Evolutionary conservation across 2,888 invertebrate genomes (phyloP).

Genomic region (Penaeus monodon): DNA sequence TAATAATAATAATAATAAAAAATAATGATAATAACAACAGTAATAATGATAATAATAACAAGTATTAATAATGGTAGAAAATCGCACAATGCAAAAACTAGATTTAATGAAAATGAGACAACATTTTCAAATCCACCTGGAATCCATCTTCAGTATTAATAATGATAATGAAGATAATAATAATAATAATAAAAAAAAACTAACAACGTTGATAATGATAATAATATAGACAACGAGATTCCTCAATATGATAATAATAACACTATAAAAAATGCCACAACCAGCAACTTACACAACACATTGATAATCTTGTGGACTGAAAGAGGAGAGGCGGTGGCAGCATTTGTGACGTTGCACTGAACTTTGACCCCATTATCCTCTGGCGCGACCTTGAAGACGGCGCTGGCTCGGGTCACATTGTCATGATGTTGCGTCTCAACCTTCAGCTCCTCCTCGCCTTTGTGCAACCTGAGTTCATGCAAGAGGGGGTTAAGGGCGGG

Average conservation of each 20-base stretch:
- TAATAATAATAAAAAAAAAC: too few relatives aligned
- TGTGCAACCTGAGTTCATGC: slow-evolving; percentile 26
- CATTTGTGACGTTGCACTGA: slow-evolving; percentile 43
- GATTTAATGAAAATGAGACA: too few relatives aligned
- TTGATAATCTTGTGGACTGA: slow-evolving; percentile 30
- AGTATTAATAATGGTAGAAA: too few relatives aligned
- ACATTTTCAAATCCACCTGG: too few relatives aligned
- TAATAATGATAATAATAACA: too few relatives aligned
- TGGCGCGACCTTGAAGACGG: slow-evolving; percentile 26
- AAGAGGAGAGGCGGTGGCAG: slow-evolving; percentile 44
- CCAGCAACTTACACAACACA: slow-evolving; percentile 33
- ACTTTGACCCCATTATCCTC: slow-evolving; percentile 39
- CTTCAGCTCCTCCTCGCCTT: slow-evolving; percentile 34
- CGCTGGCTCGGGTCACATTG: slow-evolving; percentile 19
- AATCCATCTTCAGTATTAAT: too few relatives aligned
- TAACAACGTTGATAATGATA: too few relatives aligned
- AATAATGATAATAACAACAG: too few relatives aligned
- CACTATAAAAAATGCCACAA: background rate
- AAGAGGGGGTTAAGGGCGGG: background rate
- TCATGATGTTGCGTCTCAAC: slow-evolving; percentile 20
- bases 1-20: too few relatives aligned
- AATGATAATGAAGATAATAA: too few relatives aligned
- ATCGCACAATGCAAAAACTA: too few relatives aligned
- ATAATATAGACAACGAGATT: too few relatives aligned
- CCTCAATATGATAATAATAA: background rate